Conservation (phyloP, 2,113 vertebrate genomes). For the Apeltes quadracus region DNA sequence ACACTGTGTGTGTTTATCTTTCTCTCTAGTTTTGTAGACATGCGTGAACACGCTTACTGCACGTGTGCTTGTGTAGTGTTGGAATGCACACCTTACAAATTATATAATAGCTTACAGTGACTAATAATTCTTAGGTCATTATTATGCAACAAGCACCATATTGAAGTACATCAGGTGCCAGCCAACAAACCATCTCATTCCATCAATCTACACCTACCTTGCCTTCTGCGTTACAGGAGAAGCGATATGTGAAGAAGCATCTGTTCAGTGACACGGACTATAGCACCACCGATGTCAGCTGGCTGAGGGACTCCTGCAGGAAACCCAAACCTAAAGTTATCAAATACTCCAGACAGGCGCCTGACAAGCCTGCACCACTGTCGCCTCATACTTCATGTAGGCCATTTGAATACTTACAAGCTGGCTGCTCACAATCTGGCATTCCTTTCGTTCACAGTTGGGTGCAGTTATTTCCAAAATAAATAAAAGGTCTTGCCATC, state of each 20-base stretch:
- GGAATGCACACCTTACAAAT: background rate
- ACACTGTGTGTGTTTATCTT: background rate
- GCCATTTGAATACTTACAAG: conserved; percentile 11
- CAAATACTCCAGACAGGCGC: conserved; percentile 82
- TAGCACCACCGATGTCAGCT: conserved; percentile 84
- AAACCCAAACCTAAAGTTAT: conserved; percentile 83
- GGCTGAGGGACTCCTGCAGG: conserved; percentile 83
- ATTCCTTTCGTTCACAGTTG: background rate
- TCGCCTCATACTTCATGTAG: conserved; percentile 58
- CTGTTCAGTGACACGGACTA: conserved; percentile 90
- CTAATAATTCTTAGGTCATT: background rate
- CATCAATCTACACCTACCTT: conserved; percentile 36
- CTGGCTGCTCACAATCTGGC: background rate
- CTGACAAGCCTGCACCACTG: conserved; percentile 35
- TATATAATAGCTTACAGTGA: background rate
- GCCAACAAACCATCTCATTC: background rate
- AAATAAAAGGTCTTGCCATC: background rate
- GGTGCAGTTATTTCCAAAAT: background rate
- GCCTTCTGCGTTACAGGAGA: conserved; percentile 65
- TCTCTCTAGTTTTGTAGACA: background rate
- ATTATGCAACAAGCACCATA: background rate
- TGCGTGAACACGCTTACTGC: background rate
- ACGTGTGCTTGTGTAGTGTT: background rate
- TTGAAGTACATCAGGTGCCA: background rate
- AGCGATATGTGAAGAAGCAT: conserved; percentile 79